These are phyloP conservation scores for Pseudopleuronectes americanus DNA, from an alignment of 2,797 vertebrate genomes.

Conservation along the genomic window DNA sequence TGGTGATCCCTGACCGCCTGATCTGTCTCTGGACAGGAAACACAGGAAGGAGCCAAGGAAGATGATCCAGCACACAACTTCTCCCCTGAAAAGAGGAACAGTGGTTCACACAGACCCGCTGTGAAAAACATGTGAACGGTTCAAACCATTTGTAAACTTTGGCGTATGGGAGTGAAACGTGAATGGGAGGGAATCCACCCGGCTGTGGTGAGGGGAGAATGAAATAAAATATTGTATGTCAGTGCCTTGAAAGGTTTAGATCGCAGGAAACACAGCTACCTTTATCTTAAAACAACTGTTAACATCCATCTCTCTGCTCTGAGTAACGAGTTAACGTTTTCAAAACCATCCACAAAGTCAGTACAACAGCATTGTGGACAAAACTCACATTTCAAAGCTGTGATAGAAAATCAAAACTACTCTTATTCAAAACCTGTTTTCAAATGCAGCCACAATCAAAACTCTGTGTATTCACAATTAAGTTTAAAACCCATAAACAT, in stretches of 20 bases:
- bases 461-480: too few relatives aligned
- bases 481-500: too few relatives aligned
- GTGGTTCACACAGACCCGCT: constrained; percentile 16
- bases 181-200: constrained; percentile 14
- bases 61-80: constrained; percentile 88
- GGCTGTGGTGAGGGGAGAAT: constrained; percentile 2
- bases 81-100: constrained; percentile 89
- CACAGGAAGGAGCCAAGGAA: constrained; percentile 90
- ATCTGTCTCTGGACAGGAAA: constrained; percentile 88
- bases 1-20: constrained; percentile 78
- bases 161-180: constrained; percentile 19
- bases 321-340: not conserved
- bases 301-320: too few relatives aligned
- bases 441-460: too few relatives aligned
- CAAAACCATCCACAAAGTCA: not conserved
- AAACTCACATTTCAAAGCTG: not conserved
- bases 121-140: constrained; percentile 27
- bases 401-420: not conserved
- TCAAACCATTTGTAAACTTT: constrained; percentile 10
- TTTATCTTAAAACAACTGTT: too few relatives aligned
- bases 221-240: not conserved
- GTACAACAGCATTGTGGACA: not conserved
- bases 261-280: too few relatives aligned
- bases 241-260: not conserved
- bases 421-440: too few relatives aligned